Percentiles rank a stretch among this genome's conserved stretches.
phyloP scores from a whole-genome alignment of 2,113 vertebrate genomes.

The Grammomys surdaster region DNA sequence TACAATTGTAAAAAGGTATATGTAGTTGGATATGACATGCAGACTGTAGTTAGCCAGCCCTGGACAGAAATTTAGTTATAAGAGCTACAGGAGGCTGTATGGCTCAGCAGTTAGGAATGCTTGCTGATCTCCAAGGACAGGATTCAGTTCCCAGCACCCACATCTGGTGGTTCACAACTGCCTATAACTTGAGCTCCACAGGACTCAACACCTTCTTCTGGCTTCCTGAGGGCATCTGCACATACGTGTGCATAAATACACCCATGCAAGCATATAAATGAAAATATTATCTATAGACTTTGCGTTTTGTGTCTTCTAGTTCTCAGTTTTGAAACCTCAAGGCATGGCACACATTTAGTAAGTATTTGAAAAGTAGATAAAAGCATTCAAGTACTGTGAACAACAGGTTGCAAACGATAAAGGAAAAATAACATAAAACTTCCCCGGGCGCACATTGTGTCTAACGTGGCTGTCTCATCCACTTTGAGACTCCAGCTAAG shows the following conservation, averaged over 20 bases:
- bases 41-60: background rate
- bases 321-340: background rate
- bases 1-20: background rate
- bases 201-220: background rate
- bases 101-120: background rate
- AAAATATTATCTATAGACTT: background rate
- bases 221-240: background rate
- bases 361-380: background rate
- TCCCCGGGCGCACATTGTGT: background rate
- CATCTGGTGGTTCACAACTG: background rate
- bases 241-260: background rate
- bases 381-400: background rate
- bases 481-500: background rate
- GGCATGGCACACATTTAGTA: background rate
- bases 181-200: background rate
- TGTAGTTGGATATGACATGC: background rate
- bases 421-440: conserved; percentile 17
- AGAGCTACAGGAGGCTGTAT: background rate
- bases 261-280: background rate
- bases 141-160: background rate
- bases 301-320: background rate
- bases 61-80: background rate
- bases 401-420: background rate
- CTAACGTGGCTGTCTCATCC: no score
- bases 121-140: background rate